Base-by-base conservation (phyloP, 2,888 invertebrate species). In the Spatulosminthurus flaviceps region DNA sequence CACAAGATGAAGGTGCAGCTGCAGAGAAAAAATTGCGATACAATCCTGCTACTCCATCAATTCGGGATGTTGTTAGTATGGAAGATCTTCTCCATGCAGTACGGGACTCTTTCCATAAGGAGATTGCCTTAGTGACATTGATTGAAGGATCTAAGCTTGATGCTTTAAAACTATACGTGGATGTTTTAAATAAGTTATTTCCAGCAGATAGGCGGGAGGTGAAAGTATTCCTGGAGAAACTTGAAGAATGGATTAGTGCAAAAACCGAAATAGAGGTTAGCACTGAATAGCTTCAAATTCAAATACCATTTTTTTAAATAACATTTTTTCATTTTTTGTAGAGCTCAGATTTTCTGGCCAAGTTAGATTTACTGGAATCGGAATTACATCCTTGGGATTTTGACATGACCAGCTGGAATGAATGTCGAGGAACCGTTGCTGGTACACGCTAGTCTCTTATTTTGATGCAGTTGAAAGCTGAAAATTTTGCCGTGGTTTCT, bases 51-150 rank as follows among this genome's bases (percentile, higher is more conserved):
- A 22, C 4, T 4, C 1, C 24, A 4, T 64, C 64, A 21, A 51
- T 70, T 21, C 74, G 70, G 42, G 92, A 93, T 87, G 87, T 90
- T 5, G 90, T 97, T 0, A 95, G 94, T 87, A 94, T 95, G 88
- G 91, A 92, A 83, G 98, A 98, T 88, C 88, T 98, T 80, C 95
- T 96, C 88, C 94, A 93, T 86, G 93, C 95, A 0, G 87, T 98
- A n/a, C 91, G 92, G 84, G 94, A 93, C 86, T 92, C 94, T 70
- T 89, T 98, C 28, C 91, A 91, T 83, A 93, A 94, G 85, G 98
- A 98, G 89, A 91, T 98, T 29, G 91, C 93, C 1, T 90, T 92
- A 81, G 89, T 91, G 61, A 91, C 92, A 86, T 87, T 87, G 22
- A 92, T 98, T 70, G 89, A 89, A 24, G 94, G 93, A 0, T 93